Evolutionary conservation across 2,797 vertebrate species (phyloP).

Genomic region (Nyctibius grandis): DNA sequence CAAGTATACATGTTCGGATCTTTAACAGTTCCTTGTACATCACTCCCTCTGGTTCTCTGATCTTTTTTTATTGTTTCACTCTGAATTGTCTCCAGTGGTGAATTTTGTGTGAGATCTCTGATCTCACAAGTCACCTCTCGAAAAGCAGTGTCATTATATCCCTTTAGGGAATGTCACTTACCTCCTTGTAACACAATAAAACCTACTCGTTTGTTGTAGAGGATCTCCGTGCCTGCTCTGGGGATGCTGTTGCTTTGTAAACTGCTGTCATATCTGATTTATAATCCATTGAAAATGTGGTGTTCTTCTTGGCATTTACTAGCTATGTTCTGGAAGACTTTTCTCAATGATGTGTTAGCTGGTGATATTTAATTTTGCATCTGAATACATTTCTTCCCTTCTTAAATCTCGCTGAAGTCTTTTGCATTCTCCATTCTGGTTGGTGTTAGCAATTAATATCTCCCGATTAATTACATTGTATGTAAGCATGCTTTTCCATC

Average conservation of each 20-base stretch:
- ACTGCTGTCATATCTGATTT: not conserved
- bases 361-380: not conserved
- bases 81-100: not conserved
- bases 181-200: not conserved
- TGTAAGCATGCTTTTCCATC: not conserved
- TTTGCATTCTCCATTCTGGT: not conserved
- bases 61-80: not conserved
- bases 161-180: not conserved
- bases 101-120: not conserved
- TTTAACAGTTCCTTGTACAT: not conserved
- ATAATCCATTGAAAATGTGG: not conserved
- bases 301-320: not conserved
- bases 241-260: not conserved
- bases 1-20: not conserved
- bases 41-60: not conserved
- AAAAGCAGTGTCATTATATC: not conserved
- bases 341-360: not conserved
- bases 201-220: not conserved
- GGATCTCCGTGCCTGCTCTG: not conserved
- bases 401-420: not conserved
- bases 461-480: not conserved
- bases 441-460: not conserved
- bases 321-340: not conserved
- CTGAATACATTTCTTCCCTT: not conserved
- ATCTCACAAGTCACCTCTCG: not conserved